Evolutionary conservation across 1,140 invertebrate species (phyloP).

Genomic region (Neodiprion fabricii): DNA sequence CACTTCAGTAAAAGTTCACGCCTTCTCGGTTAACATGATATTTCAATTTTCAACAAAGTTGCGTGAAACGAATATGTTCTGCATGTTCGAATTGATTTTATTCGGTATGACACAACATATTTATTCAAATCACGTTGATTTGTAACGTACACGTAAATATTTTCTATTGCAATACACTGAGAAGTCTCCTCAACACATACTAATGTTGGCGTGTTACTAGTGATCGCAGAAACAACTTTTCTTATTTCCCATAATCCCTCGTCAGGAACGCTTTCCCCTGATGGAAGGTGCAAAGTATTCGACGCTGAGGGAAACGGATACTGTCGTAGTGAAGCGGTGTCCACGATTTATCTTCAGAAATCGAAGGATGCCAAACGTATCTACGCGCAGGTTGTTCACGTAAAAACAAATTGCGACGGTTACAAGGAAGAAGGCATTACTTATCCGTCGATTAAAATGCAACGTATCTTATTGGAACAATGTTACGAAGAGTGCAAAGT

Average conservation of each 20-base stretch:
- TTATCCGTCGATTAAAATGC: conserved; percentile 43
- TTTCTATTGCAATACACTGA: conserved; percentile 67
- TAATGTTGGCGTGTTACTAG: conserved; percentile 67
- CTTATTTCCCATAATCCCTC: conserved; percentile 66
- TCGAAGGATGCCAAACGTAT: conserved; percentile 62
- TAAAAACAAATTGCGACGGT: conserved; percentile 66
- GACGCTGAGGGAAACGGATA: conserved; percentile 66
- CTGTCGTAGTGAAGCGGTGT: conserved; percentile 69
- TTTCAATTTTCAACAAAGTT: too few relatives aligned
- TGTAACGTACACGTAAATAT: conserved; percentile 69
- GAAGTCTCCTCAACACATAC: conserved; percentile 74
- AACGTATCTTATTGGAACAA: conserved; percentile 26
- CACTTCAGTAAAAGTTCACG: too few relatives aligned
- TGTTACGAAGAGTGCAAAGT: conserved; percentile 26
- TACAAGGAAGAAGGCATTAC: conserved; percentile 61
- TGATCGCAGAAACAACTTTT: conserved; percentile 71
- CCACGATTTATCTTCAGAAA: conserved; percentile 68
- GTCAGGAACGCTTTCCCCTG: conserved; percentile 65
- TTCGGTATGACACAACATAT: too few relatives aligned
- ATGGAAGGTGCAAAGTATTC: conserved; percentile 75
- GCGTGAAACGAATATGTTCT: too few relatives aligned
- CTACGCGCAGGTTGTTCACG: conserved; percentile 67
- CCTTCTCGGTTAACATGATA: too few relatives aligned
- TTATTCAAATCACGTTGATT: conserved; percentile 37
- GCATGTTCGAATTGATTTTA: too few relatives aligned